Evolutionary conservation across 2,888 invertebrate species (phyloP).

Genomic region (Caenorhabditis imperialis): DNA sequence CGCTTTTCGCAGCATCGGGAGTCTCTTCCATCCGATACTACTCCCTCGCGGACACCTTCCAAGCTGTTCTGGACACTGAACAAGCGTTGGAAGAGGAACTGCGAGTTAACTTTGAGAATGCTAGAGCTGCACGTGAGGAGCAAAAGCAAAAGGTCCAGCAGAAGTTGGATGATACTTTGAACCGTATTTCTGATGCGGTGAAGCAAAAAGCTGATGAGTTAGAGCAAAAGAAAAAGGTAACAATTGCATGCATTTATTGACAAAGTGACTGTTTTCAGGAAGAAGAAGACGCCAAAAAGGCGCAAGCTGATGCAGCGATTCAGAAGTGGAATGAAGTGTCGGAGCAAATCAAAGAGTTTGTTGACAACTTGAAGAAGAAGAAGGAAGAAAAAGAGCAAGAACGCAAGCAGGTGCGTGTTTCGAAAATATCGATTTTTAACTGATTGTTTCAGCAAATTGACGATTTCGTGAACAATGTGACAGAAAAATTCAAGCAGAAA

Average conservation of each 20-base stretch:
- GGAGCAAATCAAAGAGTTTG: slow-evolving; percentile 34
- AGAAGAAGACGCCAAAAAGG: slow-evolving; percentile 32
- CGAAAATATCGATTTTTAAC: too few species aligned
- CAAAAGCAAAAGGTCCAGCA: slow-evolving; percentile 16
- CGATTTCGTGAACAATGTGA: slow-evolving; percentile 36
- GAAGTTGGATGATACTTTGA: slow-evolving; percentile 35
- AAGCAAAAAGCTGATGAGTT: slow-evolving; percentile 51
- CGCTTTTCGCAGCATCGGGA: slow-evolving; percentile 14
- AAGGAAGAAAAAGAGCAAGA: slow-evolving; percentile 30
- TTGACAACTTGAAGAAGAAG: slow-evolving; percentile 29
- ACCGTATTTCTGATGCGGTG: slow-evolving; percentile 20
- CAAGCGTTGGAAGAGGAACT: slow-evolving; percentile 53
- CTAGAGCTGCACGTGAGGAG: slow-evolving; percentile 30
- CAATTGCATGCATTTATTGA: too few species aligned
- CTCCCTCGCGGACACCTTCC: slow-evolving; percentile 53
- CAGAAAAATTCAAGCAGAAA: slow-evolving; percentile 26
- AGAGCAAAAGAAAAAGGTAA: slow-evolving; percentile 31
- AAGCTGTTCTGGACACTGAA: slow-evolving; percentile 49
- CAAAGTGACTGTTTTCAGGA: slow-evolving; percentile 23
- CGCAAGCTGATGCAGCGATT: slow-evolving; percentile 37
- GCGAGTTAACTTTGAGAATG: slow-evolving; percentile 41
- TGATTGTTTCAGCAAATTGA: slow-evolving; percentile 37
- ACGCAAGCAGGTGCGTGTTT: slow-evolving; percentile 33
- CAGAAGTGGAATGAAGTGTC: slow-evolving; percentile 45
- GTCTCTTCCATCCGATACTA: slow-evolving; percentile 25